A percentile compares a stretch with the other conserved stretches of the same genome.
phyloP scores from a whole-genome alignment of 2,888 invertebrate species.

The Abrostola tripartita region DNA sequence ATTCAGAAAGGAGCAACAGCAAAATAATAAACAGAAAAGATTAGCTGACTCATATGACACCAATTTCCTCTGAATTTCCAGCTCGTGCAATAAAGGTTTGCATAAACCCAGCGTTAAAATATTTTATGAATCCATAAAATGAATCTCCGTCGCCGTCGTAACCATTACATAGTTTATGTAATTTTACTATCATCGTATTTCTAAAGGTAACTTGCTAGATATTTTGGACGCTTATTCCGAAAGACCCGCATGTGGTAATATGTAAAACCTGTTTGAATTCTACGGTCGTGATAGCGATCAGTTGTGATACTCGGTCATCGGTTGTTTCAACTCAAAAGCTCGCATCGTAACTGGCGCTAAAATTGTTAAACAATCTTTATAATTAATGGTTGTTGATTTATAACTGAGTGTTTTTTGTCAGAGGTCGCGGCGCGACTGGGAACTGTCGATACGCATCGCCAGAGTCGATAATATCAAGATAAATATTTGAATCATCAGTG shows the following conservation, averaged over 20 bases:
- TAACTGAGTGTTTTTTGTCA: constrained; percentile 21
- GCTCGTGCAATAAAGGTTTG: no score
- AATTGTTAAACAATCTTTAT: constrained; percentile 41
- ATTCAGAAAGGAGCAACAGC: no score
- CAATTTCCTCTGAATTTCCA: no score
- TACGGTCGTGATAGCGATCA: constrained; percentile 42
- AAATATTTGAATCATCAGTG: constrained; percentile 18
- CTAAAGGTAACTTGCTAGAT: constrained; percentile 2
- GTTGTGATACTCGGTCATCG: constrained; percentile 52
- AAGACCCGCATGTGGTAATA: constrained; percentile 46
- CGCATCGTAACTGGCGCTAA: constrained; percentile 50
- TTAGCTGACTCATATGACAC: no score
- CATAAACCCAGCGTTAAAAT: no score
- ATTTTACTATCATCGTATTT: not conserved
- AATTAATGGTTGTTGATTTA: constrained; percentile 46
- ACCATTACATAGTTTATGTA: constrained; percentile 4
- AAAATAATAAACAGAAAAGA: no score
- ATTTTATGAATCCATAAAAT: no score
- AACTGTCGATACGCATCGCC: constrained; percentile 22
- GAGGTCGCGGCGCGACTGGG: not conserved
- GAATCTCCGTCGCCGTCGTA: not conserved
- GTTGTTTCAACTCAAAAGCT: constrained; percentile 34
- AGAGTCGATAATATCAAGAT: constrained; percentile 26
- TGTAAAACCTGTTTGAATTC: constrained; percentile 43
- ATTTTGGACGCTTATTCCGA: constrained; percentile 40